Base-by-base conservation (phyloP, 2,888 invertebrate species). In the Miltochrista miniata region DNA sequence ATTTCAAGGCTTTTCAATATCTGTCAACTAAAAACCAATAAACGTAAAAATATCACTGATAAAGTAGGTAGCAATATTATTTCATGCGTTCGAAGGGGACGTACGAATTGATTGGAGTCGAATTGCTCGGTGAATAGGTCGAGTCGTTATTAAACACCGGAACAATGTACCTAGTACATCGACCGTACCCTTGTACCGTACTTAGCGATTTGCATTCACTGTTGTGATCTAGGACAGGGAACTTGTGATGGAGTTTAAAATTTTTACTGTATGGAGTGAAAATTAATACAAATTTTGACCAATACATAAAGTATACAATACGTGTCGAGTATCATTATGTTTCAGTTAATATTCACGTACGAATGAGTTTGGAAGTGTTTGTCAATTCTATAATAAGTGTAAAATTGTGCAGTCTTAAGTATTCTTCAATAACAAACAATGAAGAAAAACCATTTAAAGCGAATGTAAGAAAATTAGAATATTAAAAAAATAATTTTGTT, bases 121-220 rank as follows among this genome's bases (percentile, higher is more conserved):
- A 24, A 24, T 24, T 5, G 18, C 51, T 4, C 38, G 7, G 48
- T 61, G 65, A 65, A 65, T 65, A 52, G 62, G 31, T 24, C 18
- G 18, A 36, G 41, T 59, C 62, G 38, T 65, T 65, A 51, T 52
- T 65, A 52, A 51, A 56, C 61, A 58, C 61, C 62, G 15, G 41
- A 42, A 61, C 47, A 54, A 54, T 62, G 52, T 52, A 51, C 45
- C n/a, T n/a, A n/a, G n/a, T 4, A 24, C 18, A 24, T 24, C 18
- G 18, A 24, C 18, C 5, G 18, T 24, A 5, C 18, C 18, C 18
- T 24, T 24, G 18, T 24, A 24, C 18, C 18, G 18, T 24, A 24
- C 18, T 24, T 43, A 45, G 45, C 33, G 47, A 65, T 48, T 49
- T 61, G 35, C 52, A 65, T 65, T 64, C 55, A 55, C 42, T 50